Conservation (phyloP, 1,140 invertebrate genomes). For the Heliothis virescens region DNA sequence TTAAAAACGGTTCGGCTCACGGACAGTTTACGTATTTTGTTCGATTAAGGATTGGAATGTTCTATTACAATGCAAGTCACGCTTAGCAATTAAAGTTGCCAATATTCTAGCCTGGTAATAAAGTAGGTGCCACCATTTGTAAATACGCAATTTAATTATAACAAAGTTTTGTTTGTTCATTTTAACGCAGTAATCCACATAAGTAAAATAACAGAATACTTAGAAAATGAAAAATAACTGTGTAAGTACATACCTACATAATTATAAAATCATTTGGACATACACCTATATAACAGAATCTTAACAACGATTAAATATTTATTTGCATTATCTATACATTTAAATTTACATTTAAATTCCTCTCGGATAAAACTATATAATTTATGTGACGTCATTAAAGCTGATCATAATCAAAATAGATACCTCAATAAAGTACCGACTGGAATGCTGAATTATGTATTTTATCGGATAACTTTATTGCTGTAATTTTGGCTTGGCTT, state of each 20-base stretch:
- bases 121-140: background rate
- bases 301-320: conserved; percentile 8
- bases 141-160: background rate
- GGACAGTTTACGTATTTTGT: conserved; percentile 18
- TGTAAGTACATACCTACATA: background rate
- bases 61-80: background rate
- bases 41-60: background rate
- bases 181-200: background rate
- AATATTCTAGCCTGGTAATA: background rate
- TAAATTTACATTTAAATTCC: background rate
- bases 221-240: no score
- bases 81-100: background rate
- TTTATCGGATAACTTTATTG: conserved; percentile 32
- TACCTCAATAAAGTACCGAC: conserved; percentile 27
- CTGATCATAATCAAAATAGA: conserved; percentile 34
- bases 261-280: background rate
- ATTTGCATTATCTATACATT: background rate
- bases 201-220: no score
- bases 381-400: conserved; percentile 23
- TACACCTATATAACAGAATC: background rate
- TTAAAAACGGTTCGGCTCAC: conserved; percentile 15
- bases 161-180: background rate
- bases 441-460: conserved; percentile 21
- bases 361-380: conserved; percentile 27
- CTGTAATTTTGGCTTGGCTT: conserved; percentile 30